Evolutionary conservation across 2,888 invertebrate genomes (phyloP), one percentile per base, ranked within the genome.

Genomic region (Machimus rusticus): DNA sequence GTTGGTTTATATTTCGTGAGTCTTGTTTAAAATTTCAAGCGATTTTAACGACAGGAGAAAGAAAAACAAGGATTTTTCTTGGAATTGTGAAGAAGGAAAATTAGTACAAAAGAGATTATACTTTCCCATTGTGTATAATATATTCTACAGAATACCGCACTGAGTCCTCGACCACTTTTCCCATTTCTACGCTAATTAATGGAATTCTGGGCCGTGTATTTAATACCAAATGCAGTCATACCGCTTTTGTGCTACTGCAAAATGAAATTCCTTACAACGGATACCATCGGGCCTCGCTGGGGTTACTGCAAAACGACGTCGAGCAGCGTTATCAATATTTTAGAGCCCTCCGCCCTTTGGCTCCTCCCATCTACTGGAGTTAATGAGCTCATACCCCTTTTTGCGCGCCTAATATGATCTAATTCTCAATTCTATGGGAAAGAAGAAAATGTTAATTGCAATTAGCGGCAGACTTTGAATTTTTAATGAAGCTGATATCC

Each of bases 381-480:
- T 79, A 79, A 79, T 79, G 79, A 79, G 79, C 51, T 79, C 51
- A 19, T 51, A 19, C 12, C 79, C 28, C 79, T 51, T 16, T 46
- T 16, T 46, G 31, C 51, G 46, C 8, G 31, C 14, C 79, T 79
- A 79, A 79, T 79, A 79, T 31, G 51, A 79, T 79, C 79, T 79
- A 79, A 79, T 79, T 79, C 51, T 16, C 51, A 51, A 79, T 79
- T 79, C 79, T 31, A 79, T 51, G 51, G 51, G 51, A 39, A 79
- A 79, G 46, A 79, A 79, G 51, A 51, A 51, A 79, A 79, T 79
- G 79, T 51, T 79, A 79, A 79, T 79, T 79, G 79, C 79, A 79
- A 79, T 79, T 79, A 79, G 79, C 39, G 79, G 79, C 43, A 79
- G 46, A 79, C 79, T 46, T 79, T 79, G 28, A 79, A 79, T 79